These are phyloP conservation scores for Betta splendens DNA, from an alignment of 2,797 vertebrate species.

Conservation along the genomic window DNA sequence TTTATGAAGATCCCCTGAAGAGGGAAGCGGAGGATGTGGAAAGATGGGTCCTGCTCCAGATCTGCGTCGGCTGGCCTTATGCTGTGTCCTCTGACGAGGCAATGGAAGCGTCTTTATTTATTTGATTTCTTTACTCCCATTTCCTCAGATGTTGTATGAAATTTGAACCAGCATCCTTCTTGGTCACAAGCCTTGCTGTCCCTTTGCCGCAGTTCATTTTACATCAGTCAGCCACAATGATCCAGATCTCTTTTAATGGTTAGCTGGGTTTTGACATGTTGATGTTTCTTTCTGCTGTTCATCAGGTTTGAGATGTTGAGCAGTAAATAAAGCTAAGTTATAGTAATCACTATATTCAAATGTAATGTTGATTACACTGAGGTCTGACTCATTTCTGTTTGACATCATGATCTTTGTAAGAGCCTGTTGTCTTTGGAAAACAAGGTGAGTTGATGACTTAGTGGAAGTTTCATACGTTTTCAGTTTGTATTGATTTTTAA, in stretches of 20 bases:
- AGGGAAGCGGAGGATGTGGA: conserved; percentile 62
- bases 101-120: conserved; percentile 42
- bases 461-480: conserved; percentile 12
- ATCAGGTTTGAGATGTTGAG: conserved; percentile 1
- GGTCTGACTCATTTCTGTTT: conserved; percentile 20
- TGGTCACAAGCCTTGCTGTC: conserved; percentile 33
- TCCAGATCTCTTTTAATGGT: conserved; percentile 16
- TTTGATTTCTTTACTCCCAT: conserved; percentile 39
- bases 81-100: conserved; percentile 31
- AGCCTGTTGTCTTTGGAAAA: conserved; percentile 13
- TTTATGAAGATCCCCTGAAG: conserved; percentile 72
- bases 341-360: conserved; percentile 18
- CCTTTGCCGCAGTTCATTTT: conserved; percentile 9
- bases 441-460: conserved; percentile 9
- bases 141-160: conserved; percentile 47
- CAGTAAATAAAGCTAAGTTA: neutral
- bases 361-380: conserved; percentile 15
- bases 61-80: conserved; percentile 36
- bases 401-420: conserved; percentile 14
- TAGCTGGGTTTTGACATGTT: neutral
- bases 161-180: conserved; percentile 51
- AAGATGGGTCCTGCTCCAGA: conserved; percentile 35
- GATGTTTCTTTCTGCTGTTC: conserved; percentile 2
- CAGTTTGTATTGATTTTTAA: conserved; percentile 16
- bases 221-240: conserved; percentile 38